Evolutionary conservation across 2,888 invertebrate species (phyloP), one percentile per base, ranked within the genome.

Genomic region (Eulithis testata): DNA sequence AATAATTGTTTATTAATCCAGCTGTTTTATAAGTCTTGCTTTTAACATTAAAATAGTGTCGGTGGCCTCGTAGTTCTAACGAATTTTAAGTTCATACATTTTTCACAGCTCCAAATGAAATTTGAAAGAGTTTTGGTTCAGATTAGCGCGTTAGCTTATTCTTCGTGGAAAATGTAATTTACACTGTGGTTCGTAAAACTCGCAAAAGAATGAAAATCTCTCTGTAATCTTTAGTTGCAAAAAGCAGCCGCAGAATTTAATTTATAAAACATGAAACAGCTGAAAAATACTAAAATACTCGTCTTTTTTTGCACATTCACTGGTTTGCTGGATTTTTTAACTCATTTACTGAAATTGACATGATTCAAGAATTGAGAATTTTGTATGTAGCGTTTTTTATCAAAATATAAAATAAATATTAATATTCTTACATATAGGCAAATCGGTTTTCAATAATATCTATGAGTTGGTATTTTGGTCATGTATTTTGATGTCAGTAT

Each of bases 31-130:
- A 31, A 6, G 27, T 50, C 12, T 56, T 27, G 4, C n/a, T 8
- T n/a, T 49, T 21, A 4, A 21, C 49, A 11, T 21, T 21, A 11
- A 3, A 49, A 47, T 55, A 36, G 56, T 43, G 55, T 56, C 36
- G n/a, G 21, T 51, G 52, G n/a, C 36, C 37, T n/a, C 52, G 44
- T 55, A 49, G 36, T 52, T 21, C 31, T 56, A 56, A 52, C 57
- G 52, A 63, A 63, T 57, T 57, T 57, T 52, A 9, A 63, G 51
- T 63, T 56, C 11, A 63, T 57, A 45, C 21, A 62, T 62, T 56
- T 63, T 63, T 63, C 56, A 57, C 36, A 44, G 21, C 14, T 51
- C 27, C 49, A 43, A 56, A 56, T 57, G 37, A 57, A 63, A 57
- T 5, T 40, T 27, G 54, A 43, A 55, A 37, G 31, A 44, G 14